Conservation (phyloP, 2,888 invertebrate species). For the Zhengitettix transpicula region DNA sequence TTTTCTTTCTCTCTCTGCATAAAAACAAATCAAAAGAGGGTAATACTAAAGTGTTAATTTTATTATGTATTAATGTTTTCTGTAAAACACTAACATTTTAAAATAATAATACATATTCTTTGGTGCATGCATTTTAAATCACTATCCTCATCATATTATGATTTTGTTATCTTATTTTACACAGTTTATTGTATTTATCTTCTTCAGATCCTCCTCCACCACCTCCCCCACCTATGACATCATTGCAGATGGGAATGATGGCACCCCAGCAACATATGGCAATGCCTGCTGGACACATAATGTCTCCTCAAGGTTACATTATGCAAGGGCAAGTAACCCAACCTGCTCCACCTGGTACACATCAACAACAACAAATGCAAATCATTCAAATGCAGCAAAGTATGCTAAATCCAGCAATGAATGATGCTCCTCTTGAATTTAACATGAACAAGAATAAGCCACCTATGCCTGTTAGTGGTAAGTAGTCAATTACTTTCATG, state of each 20-base stretch:
- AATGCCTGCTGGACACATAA: constrained; percentile 18
- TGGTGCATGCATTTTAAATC: too few species aligned
- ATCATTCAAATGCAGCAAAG: constrained; percentile 8
- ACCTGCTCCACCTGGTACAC: constrained; percentile 9
- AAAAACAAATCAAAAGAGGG: too few species aligned
- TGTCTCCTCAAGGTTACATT: constrained; percentile 22
- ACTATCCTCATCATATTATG: too few species aligned
- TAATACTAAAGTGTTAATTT: too few species aligned
- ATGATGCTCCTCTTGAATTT: constrained; percentile 44
- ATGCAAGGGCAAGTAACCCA: constrained; percentile 6
- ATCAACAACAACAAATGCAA: constrained; percentile 1
- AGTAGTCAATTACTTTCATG: too few species aligned
- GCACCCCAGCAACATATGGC: constrained; percentile 16
- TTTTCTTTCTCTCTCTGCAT: too few species aligned
- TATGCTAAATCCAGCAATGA: constrained; percentile 29
- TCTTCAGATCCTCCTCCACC: constrained; percentile 10
- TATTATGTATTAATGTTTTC: too few species aligned
- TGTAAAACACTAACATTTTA: too few species aligned
- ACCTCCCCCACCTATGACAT: constrained; percentile 11
- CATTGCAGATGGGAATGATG: constrained; percentile 14
- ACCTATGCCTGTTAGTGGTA: constrained; percentile 28
- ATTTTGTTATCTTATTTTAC: too few species aligned
- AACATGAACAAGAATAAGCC: constrained; percentile 42
- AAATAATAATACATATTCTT: too few species aligned
- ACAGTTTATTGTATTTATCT: neutral